Base-by-base conservation (phyloP, 2,888 invertebrate species). In the Spicauda simplicius region DNA sequence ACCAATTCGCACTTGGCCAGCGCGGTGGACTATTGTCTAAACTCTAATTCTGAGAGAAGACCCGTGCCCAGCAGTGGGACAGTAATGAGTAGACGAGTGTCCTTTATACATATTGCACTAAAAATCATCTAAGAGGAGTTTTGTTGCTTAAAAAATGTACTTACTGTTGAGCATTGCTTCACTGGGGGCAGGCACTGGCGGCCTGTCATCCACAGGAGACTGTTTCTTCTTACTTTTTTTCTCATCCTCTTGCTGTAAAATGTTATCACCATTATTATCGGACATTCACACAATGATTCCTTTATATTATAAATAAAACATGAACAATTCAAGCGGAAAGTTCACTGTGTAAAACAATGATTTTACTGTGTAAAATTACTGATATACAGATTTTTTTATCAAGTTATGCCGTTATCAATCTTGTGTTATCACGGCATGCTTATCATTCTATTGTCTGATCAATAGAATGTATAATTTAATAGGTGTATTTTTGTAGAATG, bases 121-220 rank as follows among this genome's bases (percentile, higher is more conserved):
- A 14, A 14, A 33, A 33, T 33, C 8, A 33, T 33, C 41, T 41
- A 14, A 14, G 25, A 14, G 14, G 14, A 11, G 41, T 41, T 12
- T 41, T 14, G 14, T 14, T 1, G 41, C 2, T 30, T 30, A 37
- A 7, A n/a, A 48, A 16, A 57, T 19, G 5, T 16, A 80, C 92
- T 91, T 74, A 93, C 93, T 93, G 76, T 93, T 92, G 74, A 93
- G 92, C 88, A 93, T 93, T 55, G 93, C 92, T 80, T 93, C 93
- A 71, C 93, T 93, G 54, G 93, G 93, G 65, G 92, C 89, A 0
- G 93, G 93, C 25, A 93, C 93, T 52, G 81, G 74, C 3, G 92
- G 92, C 70, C 93, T 81, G 50, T 93, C 93, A 75, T 93, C 93
- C 63, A 90, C 90, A 0, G 93, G 92, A 18, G 92, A 78, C 61